Evolutionary conservation across 2,113 vertebrate species (phyloP), one percentile per base, ranked within the genome.

Genomic region (Rhinopomastus cyanomelas): DNA sequence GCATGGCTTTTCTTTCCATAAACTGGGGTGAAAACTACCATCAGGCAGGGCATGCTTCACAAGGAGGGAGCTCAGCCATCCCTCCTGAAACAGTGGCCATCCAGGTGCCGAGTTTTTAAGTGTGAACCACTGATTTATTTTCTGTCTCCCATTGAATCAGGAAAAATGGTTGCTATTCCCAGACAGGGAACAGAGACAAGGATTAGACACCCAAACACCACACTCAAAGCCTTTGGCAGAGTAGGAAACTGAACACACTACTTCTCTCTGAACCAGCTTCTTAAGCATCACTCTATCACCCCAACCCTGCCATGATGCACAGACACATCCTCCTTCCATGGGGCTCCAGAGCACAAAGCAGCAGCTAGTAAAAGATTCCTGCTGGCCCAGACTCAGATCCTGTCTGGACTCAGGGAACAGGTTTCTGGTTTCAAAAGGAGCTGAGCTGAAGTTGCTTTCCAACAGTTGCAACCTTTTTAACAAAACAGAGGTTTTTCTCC

Each of bases 371-470:
- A 92, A 88, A 90, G 94, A 72, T 87, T 95, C 92, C 89, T 90
- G 91, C 90, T 90, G 89, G 96, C 96, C 94, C 84, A 11, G 85
- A 15, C 90, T 95, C 94, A 85, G 88, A 86, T 79, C 93, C 93
- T 53, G 29, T 78, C 91, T 85, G 88, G 85, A 67, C 74, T 65
- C 66, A 95, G 53, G 83, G 92, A 89, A 89, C 72, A 90, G 90
- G 95, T 91, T 96, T 97, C 94, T 96, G 81, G 88, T 96, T 97
- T 97, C 96, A 96, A 95, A 96, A 96, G 51, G 80, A 83, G 60
- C 48, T 55, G 69, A 79, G 56, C 0, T 90, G 67, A 87, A 83
- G 79, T 95, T 81, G 80, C 75, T 90, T 91, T 73, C 90, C 82
- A 73, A 76, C 46, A 61, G 77, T 81, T 51, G 66, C 86, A 92